These are phyloP conservation scores for Pogona vitticeps DNA, from an alignment of 2,113 vertebrate genomes.

Conservation along the genomic window DNA sequence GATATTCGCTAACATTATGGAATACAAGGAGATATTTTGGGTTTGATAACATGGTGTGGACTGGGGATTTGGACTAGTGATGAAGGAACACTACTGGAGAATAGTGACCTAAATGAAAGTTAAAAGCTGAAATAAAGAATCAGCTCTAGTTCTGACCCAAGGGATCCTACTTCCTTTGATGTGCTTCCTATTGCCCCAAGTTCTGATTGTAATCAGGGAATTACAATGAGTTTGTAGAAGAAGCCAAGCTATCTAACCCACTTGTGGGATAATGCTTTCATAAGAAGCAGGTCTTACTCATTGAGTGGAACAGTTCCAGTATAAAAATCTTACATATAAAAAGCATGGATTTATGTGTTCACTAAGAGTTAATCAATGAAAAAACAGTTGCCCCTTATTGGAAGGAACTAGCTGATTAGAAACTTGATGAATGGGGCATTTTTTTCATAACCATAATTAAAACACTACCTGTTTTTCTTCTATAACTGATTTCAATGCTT, in stretches of 20 bases:
- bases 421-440: slow-evolving; percentile 73
- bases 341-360: slow-evolving; percentile 52
- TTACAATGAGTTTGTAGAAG: neutral
- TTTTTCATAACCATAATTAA: slow-evolving; percentile 73
- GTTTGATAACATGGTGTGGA: neutral
- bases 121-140: neutral
- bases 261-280: slow-evolving; percentile 14
- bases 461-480: slow-evolving; percentile 58
- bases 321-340: slow-evolving; percentile 6
- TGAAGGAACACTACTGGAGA: neutral
- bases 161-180: neutral
- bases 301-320: slow-evolving; percentile 28
- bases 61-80: neutral
- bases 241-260: slow-evolving; percentile 1
- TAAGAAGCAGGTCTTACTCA: neutral
- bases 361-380: slow-evolving; percentile 75
- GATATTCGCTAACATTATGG: neutral
- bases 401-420: slow-evolving; percentile 70
- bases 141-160: neutral
- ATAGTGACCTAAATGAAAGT: neutral
- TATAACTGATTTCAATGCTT: slow-evolving; percentile 66
- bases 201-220: neutral
- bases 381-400: slow-evolving; percentile 67
- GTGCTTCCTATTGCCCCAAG: neutral
- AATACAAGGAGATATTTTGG: neutral